phyloP scores from a whole-genome alignment of 2,113 vertebrate species.

The Oenanthe melanoleuca region DNA sequence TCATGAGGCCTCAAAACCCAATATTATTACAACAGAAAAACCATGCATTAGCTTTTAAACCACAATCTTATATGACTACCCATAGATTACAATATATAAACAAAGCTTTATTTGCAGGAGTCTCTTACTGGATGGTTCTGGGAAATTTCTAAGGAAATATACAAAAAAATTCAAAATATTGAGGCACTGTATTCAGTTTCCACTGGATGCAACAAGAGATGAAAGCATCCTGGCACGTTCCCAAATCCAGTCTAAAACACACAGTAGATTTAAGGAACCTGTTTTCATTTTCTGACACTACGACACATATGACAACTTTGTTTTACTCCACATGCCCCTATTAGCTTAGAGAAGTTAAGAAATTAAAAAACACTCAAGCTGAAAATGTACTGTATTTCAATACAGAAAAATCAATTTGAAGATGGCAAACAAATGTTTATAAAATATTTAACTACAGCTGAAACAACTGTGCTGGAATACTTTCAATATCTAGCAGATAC shows the following conservation, averaged over 20 bases:
- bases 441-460: background rate
- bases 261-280: background rate
- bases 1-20: background rate
- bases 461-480: background rate
- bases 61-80: background rate
- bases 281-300: background rate
- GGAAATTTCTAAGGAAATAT: background rate
- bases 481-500: background rate
- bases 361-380: background rate
- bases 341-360: background rate
- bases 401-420: background rate
- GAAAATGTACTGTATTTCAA: background rate
- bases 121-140: background rate
- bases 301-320: rapidly evolving
- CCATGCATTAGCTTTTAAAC: background rate
- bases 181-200: background rate
- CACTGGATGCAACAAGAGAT: background rate
- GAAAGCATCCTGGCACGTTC: background rate
- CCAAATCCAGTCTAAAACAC: background rate
- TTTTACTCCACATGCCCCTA: background rate
- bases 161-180: background rate
- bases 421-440: background rate
- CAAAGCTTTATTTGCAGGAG: background rate
- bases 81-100: background rate
- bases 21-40: background rate